Percentiles rank a stretch among this genome's conserved stretches.
These are phyloP conservation scores for Podarcis cretensis DNA, from an alignment of 2,113 vertebrate genomes.

Conservation along the genomic window DNA sequence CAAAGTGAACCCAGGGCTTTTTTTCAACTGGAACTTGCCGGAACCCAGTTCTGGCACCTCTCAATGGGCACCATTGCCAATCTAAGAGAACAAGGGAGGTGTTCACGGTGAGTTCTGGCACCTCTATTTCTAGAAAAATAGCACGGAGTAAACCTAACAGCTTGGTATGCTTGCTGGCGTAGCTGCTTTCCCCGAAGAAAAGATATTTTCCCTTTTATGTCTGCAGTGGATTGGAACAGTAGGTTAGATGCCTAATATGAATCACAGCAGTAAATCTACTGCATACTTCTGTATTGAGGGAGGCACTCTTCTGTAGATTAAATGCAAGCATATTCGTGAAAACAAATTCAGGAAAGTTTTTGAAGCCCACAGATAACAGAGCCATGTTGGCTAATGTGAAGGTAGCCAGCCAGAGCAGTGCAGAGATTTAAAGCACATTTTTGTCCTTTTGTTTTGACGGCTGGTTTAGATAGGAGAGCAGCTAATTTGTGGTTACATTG, in stretches of 20 bases:
- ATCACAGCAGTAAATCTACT: neutral
- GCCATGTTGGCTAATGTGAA: neutral
- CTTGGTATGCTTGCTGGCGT: neutral
- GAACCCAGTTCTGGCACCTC: too few species aligned
- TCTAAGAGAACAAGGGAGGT: too few species aligned
- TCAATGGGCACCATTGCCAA: too few species aligned
- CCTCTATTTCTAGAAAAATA: too few species aligned
- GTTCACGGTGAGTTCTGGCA: too few species aligned
- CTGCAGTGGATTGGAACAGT: neutral
- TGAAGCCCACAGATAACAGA: neutral
- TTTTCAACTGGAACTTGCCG: too few species aligned
- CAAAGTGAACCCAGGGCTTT: neutral
- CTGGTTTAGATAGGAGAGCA: neutral
- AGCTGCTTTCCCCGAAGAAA: neutral
- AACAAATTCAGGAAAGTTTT: neutral
- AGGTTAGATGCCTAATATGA: neutral
- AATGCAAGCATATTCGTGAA: conserved; percentile 2
- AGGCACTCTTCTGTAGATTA: neutral
- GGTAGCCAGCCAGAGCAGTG: neutral
- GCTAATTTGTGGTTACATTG: neutral
- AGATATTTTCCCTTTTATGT: neutral
- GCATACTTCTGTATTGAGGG: neutral
- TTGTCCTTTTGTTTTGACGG: neutral
- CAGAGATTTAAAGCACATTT: neutral
- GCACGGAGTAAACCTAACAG: neutral